A percentile compares a stretch with the other conserved stretches of the same genome.
Conservation (phyloP, 2,113 vertebrate species). For the Sturnira hondurensis region DNA sequence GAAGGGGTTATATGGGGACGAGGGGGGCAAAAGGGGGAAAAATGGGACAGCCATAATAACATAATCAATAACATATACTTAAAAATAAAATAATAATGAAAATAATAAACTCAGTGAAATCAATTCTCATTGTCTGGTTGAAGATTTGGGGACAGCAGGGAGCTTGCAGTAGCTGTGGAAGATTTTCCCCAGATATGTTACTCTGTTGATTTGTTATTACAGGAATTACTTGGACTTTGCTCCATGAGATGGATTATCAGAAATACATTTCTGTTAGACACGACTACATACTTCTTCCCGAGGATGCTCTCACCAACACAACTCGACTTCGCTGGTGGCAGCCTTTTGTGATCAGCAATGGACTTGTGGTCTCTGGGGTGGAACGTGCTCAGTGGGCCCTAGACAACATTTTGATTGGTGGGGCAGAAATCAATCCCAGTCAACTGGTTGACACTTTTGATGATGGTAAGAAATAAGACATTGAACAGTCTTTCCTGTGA, state of each 20-base stretch:
- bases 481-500: background rate
- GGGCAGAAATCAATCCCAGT: constrained; percentile 98
- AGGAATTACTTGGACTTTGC: constrained; percentile 96
- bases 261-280: constrained; percentile 95
- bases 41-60: no score
- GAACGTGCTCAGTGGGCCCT: constrained; percentile 97
- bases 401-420: constrained; percentile 96
- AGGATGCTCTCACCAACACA: constrained; percentile 91
- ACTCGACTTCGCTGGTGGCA: constrained; percentile 99
- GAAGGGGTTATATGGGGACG: no score
- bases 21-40: no score
- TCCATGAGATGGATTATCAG: constrained; percentile 99
- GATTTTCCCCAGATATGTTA: background rate
- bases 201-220: background rate
- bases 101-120: background rate
- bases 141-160: background rate
- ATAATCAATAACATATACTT: no score
- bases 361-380: constrained; percentile 87
- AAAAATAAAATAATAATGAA: no score
- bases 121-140: background rate
- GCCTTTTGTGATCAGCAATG: constrained; percentile 89
- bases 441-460: constrained; percentile 95
- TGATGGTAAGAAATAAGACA: constrained; percentile 85
- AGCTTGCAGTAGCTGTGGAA: background rate
- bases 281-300: constrained; percentile 94